Evolutionary conservation across 2,797 vertebrate genomes (phyloP).

Genomic region (Etheostoma nigrum): DNA sequence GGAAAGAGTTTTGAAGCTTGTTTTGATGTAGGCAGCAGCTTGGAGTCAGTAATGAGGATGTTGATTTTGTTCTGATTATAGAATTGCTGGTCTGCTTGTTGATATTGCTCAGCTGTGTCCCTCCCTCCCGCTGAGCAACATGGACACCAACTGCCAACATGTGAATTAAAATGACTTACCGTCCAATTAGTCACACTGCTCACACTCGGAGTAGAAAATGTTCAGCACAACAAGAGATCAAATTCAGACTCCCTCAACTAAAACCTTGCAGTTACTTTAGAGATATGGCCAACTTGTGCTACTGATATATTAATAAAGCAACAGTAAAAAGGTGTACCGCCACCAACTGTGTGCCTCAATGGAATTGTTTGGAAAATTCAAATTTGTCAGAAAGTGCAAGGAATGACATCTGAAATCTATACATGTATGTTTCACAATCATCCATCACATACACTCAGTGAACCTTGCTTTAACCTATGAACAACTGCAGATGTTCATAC

Average conservation of each 20-base stretch:
- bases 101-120: conserved; percentile 74
- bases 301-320: conserved; percentile 20
- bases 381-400: not conserved
- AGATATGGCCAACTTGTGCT: conserved; percentile 27
- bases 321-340: not conserved
- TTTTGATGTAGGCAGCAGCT: conserved; percentile 73
- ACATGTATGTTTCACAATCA: conserved; percentile 7
- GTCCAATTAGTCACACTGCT: conserved; percentile 78
- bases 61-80: conserved; percentile 82
- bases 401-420: conserved; percentile 4
- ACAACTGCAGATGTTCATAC: conserved; percentile 34
- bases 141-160: conserved; percentile 78
- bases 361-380: conserved; percentile 2
- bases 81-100: conserved; percentile 77
- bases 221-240: conserved; percentile 66
- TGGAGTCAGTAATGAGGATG: conserved; percentile 81
- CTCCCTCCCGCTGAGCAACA: conserved; percentile 73
- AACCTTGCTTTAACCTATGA: conserved; percentile 45
- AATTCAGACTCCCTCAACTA: conserved; percentile 42
- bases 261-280: conserved; percentile 36
- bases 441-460: conserved; percentile 1
- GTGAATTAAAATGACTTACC: conserved; percentile 78
- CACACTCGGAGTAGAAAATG: conserved; percentile 58
- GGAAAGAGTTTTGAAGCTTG: conserved; percentile 62
- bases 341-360: not conserved